Evolutionary conservation across 2,888 invertebrate genomes (phyloP).

Genomic region (Muschampia plurimacula): DNA sequence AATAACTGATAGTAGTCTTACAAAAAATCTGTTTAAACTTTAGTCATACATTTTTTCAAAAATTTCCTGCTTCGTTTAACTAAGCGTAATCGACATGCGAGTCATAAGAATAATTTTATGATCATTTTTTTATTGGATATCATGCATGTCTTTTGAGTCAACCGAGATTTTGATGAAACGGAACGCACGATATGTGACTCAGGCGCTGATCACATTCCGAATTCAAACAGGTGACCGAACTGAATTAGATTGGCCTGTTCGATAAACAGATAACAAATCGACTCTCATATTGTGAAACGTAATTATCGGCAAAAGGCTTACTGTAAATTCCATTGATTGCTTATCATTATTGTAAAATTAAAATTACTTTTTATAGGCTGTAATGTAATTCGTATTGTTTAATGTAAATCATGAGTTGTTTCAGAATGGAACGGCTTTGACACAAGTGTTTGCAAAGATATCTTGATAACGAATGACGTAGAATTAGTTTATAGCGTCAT

Average conservation of each 20-base stretch:
- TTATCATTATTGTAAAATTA: not conserved
- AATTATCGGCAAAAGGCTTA: constrained; percentile 5
- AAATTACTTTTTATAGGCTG: not conserved
- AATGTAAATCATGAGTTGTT: not conserved
- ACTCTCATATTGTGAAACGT: constrained; percentile 15
- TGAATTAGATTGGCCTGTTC: constrained; percentile 34
- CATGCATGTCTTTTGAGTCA: constrained; percentile 29
- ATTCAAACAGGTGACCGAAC: constrained; percentile 57
- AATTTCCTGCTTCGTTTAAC: constrained; percentile 1
- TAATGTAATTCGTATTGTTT: constrained; percentile 21
- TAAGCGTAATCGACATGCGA: not conserved
- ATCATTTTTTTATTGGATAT: constrained; percentile 12
- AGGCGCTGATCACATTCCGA: constrained; percentile 61
- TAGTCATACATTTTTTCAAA: constrained; percentile 7
- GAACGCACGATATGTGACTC: constrained; percentile 57
- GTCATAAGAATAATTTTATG: constrained; percentile 10
- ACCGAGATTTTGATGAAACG: constrained; percentile 34
- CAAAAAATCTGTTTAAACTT: not conserved
- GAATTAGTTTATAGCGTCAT: constrained; percentile 28
- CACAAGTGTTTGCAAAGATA: constrained; percentile 11
- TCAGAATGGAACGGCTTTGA: constrained; percentile 2
- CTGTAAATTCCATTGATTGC: not conserved
- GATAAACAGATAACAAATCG: constrained; percentile 35
- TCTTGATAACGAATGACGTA: constrained; percentile 29
- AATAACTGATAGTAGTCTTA: no score